Evolutionary conservation across 2,113 vertebrate genomes (phyloP).

Genomic region (Diglossa brunneiventris): DNA sequence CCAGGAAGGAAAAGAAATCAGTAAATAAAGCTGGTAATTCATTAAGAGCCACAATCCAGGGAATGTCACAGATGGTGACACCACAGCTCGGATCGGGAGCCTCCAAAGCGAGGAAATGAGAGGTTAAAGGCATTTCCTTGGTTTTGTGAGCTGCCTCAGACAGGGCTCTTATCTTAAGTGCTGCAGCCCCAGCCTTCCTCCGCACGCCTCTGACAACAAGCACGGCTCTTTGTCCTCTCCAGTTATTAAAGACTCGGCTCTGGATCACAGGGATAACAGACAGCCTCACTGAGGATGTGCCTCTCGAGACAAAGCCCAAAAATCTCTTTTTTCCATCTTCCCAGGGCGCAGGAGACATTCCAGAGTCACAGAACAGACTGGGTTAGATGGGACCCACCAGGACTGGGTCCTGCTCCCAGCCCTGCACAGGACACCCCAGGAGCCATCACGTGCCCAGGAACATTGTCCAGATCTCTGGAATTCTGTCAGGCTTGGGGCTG

Average conservation of each 20-base stretch:
- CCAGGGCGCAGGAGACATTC: neutral
- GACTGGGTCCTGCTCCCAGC: fast-evolving
- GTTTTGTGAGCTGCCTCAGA: neutral
- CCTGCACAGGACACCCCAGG: neutral
- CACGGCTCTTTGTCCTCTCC: neutral
- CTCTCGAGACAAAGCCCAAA: neutral
- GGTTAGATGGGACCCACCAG: neutral
- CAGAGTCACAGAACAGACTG: neutral
- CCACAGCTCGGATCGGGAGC: fast-evolving
- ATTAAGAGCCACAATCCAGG: neutral
- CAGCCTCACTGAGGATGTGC: neutral
- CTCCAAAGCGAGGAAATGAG: constrained; percentile 3
- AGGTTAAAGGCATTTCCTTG: constrained; percentile 26
- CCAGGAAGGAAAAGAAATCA: neutral
- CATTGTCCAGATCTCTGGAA: neutral
- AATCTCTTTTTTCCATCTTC: neutral
- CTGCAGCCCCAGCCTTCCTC: constrained; percentile 7
- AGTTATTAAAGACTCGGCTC: neutral
- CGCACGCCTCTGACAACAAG: neutral
- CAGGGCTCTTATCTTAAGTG: constrained; percentile 43
- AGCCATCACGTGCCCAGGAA: neutral
- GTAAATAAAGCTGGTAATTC: neutral
- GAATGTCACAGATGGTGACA: neutral
- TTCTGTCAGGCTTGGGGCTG: neutral
- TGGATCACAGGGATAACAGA: neutral